A percentile compares a stretch with the other conserved stretches of the same genome.
These are phyloP conservation scores for Lates japonicus DNA, from an alignment of 2,797 vertebrate species.

Conservation along the genomic window DNA sequence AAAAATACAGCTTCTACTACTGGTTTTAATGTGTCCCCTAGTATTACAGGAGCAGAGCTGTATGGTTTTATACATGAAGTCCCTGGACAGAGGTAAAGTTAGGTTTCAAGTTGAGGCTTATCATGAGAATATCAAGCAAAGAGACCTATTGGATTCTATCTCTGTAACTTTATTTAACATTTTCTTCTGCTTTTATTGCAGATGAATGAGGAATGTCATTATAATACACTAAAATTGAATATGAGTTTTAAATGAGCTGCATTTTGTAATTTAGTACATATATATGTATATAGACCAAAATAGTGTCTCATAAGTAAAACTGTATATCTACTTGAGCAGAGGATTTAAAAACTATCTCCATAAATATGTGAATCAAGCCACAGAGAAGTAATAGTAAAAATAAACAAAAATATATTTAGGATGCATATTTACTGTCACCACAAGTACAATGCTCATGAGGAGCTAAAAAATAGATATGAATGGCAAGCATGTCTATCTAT, in stretches of 20 bases:
- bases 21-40: not conserved
- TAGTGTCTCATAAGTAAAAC: not conserved
- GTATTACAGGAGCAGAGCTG: not conserved
- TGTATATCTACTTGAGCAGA: not conserved
- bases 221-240: not conserved
- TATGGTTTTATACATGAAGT: conserved; percentile 8
- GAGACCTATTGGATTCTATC: not conserved
- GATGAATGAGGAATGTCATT: not conserved
- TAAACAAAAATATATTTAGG: not conserved
- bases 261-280: not conserved
- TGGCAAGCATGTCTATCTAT: not conserved
- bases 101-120: not conserved
- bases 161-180: not conserved
- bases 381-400: not conserved
- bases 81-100: not conserved
- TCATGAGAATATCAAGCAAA: not conserved
- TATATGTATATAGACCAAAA: not conserved
- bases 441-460: not conserved
- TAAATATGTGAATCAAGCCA: not conserved
- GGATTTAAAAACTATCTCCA: not conserved
- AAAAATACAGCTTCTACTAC: conserved; percentile 1
- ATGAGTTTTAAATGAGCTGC: not conserved
- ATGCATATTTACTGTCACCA: not conserved
- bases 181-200: not conserved
- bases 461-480: conserved; percentile 1